Percentiles rank a stretch among this genome's conserved stretches.
These are phyloP conservation scores for Perodicticus potto DNA, from an alignment of 2,797 vertebrate genomes.

Conservation along the genomic window DNA sequence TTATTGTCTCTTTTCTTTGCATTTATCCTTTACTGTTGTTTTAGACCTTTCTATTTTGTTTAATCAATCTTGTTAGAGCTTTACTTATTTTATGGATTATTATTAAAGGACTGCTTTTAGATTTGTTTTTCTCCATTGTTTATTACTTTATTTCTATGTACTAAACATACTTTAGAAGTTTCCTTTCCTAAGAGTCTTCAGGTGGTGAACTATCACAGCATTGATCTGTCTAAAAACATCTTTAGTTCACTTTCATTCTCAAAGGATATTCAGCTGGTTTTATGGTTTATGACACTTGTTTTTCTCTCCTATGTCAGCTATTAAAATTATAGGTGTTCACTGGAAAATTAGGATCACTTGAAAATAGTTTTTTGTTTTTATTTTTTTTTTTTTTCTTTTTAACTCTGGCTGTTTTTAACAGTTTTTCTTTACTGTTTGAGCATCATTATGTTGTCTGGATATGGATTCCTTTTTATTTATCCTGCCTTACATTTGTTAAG, in stretches of 20 bases:
- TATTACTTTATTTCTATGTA: slow-evolving; percentile 23
- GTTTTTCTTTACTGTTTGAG: neutral
- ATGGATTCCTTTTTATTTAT: neutral
- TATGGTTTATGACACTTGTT: slow-evolving; percentile 4
- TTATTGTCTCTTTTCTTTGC: neutral
- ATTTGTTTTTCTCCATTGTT: neutral
- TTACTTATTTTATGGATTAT: slow-evolving; percentile 24
- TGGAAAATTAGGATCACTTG: neutral
- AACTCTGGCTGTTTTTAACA: neutral
- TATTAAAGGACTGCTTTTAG: neutral
- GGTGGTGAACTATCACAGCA: neutral
- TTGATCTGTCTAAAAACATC: neutral
- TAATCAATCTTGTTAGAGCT: neutral
- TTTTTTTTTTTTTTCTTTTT: neutral
- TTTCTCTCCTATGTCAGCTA: neutral
- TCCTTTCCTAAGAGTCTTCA: neutral
- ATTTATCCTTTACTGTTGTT: neutral
- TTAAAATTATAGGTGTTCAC: neutral
- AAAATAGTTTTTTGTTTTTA: neutral
- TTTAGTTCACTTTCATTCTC: neutral
- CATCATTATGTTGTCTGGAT: neutral
- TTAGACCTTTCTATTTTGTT: neutral
- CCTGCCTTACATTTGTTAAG: neutral
- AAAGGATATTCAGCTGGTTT: neutral
- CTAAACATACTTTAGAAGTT: slow-evolving; percentile 6